Evolutionary conservation across 2,888 invertebrate genomes (phyloP).

Genomic region (Agrotis puta): DNA sequence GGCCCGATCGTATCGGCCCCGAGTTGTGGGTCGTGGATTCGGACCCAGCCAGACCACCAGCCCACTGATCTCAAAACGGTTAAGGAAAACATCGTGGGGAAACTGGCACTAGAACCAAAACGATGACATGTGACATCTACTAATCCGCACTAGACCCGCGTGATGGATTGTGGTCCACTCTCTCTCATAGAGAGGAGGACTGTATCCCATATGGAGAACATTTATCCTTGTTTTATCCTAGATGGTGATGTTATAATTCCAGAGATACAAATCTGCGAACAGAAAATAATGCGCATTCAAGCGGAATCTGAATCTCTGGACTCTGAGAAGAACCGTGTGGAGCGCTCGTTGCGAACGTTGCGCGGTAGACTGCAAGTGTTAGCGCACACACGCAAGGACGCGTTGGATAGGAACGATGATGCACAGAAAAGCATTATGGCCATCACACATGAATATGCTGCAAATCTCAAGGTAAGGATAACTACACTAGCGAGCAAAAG

Average conservation of each 20-base stretch:
- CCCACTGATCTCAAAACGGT: too few relatives aligned
- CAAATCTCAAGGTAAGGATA: slow-evolving; percentile 86
- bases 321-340: slow-evolving; percentile 90
- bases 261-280: slow-evolving; percentile 92
- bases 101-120: too few relatives aligned
- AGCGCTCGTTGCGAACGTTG: slow-evolving; percentile 91
- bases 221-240: too few relatives aligned
- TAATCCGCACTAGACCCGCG: background rate
- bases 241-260: slow-evolving; percentile 21
- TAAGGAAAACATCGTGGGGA: too few relatives aligned
- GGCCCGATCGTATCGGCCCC: too few relatives aligned
- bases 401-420: slow-evolving; percentile 90
- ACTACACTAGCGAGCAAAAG: too few relatives aligned
- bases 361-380: slow-evolving; percentile 91
- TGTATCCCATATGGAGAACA: too few relatives aligned
- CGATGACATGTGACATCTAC: background rate
- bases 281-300: slow-evolving; percentile 94
- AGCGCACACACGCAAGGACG: slow-evolving; percentile 92
- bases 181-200: too few relatives aligned
- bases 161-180: too few relatives aligned
- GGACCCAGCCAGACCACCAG: too few relatives aligned
- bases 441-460: slow-evolving; percentile 89
- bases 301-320: slow-evolving; percentile 91
- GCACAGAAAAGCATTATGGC: slow-evolving; percentile 91
- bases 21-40: too few relatives aligned